These are phyloP conservation scores for Xestia c-nigrum DNA, from an alignment of 2,888 invertebrate genomes.

Conservation along the genomic window DNA sequence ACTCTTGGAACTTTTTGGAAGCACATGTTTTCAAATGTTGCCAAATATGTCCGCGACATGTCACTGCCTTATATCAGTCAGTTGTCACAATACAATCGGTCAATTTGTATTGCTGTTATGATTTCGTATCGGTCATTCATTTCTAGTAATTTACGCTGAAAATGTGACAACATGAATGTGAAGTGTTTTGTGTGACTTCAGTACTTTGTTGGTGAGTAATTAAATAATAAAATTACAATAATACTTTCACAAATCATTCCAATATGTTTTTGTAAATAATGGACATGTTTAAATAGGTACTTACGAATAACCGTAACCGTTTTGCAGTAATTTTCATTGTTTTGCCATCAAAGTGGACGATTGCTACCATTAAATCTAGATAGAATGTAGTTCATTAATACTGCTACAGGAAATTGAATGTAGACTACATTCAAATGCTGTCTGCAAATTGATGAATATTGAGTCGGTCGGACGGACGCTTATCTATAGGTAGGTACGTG, in stretches of 20 bases:
- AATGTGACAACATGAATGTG: conserved; percentile 24
- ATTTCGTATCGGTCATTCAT: conserved; percentile 47
- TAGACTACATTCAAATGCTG: conserved; percentile 32
- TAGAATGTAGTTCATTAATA: conserved; percentile 15
- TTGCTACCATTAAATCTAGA: conserved; percentile 12
- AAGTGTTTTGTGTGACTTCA: background rate
- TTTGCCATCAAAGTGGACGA: background rate
- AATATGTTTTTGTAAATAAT: conserved; percentile 18
- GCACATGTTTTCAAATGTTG: background rate
- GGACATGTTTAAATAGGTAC: conserved; percentile 2
- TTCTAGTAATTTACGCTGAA: conserved; percentile 29
- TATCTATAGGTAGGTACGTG: background rate
- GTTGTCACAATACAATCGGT: conserved; percentile 30
- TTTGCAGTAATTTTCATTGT: conserved; percentile 3
- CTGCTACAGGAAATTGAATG: conserved; percentile 38
- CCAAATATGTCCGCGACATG: conserved; percentile 18
- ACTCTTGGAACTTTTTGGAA: background rate
- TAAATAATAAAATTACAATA: background rate
- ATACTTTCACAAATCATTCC: background rate
- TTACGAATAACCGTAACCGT: background rate
- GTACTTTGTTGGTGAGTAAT: conserved; percentile 40
- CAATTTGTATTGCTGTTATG: conserved; percentile 51
- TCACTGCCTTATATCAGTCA: background rate
- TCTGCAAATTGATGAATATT: conserved; percentile 46
- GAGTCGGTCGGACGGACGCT: conserved; percentile 24